A percentile compares a stretch with the other conserved stretches of the same genome.
These are phyloP conservation scores for Anarrhichthys ocellatus DNA, from an alignment of 2,113 vertebrate genomes.

Conservation along the genomic window DNA sequence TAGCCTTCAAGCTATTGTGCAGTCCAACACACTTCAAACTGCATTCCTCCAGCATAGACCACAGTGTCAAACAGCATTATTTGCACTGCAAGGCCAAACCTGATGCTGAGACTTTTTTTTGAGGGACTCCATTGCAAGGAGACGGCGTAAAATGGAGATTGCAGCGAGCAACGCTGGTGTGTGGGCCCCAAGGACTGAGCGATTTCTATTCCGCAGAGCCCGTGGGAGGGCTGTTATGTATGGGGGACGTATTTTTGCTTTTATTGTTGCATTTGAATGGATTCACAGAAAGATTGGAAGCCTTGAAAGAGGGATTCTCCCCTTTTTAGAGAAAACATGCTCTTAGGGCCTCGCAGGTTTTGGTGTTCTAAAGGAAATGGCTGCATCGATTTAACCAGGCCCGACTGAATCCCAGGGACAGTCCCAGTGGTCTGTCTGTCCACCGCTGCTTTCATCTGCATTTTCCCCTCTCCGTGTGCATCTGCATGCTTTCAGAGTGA, in stretches of 20 bases:
- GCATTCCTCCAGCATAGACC: constrained; percentile 12
- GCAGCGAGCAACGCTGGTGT: constrained; percentile 3
- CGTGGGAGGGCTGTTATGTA: constrained; percentile 53
- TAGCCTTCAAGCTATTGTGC: constrained; percentile 20
- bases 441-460: constrained; percentile 59
- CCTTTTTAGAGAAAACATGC: constrained; percentile 49
- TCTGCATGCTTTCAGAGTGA: constrained; percentile 62
- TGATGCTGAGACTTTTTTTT: constrained; percentile 15
- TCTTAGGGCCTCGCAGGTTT: constrained; percentile 61
- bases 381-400: constrained; percentile 61
- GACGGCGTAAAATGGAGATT: constrained; percentile 41
- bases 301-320: constrained; percentile 65
- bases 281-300: constrained; percentile 59
- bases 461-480: constrained; percentile 48
- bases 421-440: constrained; percentile 54
- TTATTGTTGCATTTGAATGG: constrained; percentile 73
- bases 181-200: constrained; percentile 35
- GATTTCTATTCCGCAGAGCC: constrained; percentile 46
- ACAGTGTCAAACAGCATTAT: constrained; percentile 29
- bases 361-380: constrained; percentile 61
- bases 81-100: constrained; percentile 39
- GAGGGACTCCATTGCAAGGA: constrained; percentile 2
- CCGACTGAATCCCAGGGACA: constrained; percentile 36
- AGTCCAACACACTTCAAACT: constrained; percentile 12
- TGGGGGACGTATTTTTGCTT: constrained; percentile 62